Evolutionary conservation across 2,113 vertebrate species (phyloP), one percentile per base, ranked within the genome.

Genomic region (Tupaia chinensis): DNA sequence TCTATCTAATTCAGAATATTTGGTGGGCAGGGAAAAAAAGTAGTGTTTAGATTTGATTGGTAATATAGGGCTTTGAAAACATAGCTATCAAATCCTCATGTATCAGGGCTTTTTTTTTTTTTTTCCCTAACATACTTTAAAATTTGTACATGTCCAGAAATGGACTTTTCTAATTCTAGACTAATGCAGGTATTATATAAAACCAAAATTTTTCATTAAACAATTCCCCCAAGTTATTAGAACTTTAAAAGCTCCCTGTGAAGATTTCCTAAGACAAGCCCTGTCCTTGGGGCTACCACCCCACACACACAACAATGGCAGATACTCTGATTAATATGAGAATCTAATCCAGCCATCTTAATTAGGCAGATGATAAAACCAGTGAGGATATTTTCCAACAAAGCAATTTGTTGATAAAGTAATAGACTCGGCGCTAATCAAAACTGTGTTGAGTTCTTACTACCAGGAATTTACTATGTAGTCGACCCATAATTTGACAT

Each of bases 51-150:
- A 68, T 81, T 80, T 32, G 12, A 77, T 66, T 82, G n/a, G 27
- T 87, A 90, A 56, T 89, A 65, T 12, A 76, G 77, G 63, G 63
- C 34, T 93, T 81, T 14, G 56, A 20, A 94, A 44, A 27, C 12
- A 79, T 83, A 27, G 25, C 79, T 93, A 53, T 81, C 92, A 91
- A 72, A 87, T 8, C 17, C 66, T 92, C 54, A 9, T 25, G 11
- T 32, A n/a, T 79, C 56, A 66, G 32, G 89, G 79, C 77, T 54
- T 91, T 61, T 77, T 91, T 88, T 65, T 83, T 54, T 91, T 61
- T 77, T 91, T 88, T 65, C 27, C n/a, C 44, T 44, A 91, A 13
- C 1, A 22, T 79, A 61, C 27, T 63, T 93, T 69, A 56, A 94
- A 20, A 60, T 72, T 89, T 91, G 82, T 70, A 22, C 16, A 77